Evolutionary conservation across 2,797 vertebrate species (phyloP), one percentile per base, ranked within the genome.

Genomic region (Sebastes vulpes): DNA sequence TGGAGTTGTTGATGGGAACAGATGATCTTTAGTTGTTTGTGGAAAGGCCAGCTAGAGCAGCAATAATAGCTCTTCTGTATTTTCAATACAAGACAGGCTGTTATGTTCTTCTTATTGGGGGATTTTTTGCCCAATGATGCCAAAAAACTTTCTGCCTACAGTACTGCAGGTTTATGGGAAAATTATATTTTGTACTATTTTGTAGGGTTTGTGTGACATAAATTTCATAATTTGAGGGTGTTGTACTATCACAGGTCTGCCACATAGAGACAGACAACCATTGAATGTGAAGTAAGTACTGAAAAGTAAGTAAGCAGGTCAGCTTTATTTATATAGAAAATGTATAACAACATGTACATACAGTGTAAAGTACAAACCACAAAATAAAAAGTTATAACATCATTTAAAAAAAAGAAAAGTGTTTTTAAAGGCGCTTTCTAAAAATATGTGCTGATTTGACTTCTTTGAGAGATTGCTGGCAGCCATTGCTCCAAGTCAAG

Each of bases 21-120:
- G 68, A 89, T 90, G 79, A 89, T 85, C 80, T 79, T 79, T 87
- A 84, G 92, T 90, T 89, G 85, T 89, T 84, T 75, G 67, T 77
- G 79, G 69, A 92, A 92, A 92, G 87, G 83, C 81, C 88, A 88
- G 18, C 50, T 9, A 25, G 64, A 85, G 71, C 7, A 26, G 68
- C 64, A 65, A 70, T 81, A 84, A 86, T 72, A 56, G 72, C 74
- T 81, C 31, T 42, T 72, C 52, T 70, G 60, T 74, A 79, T 72
- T 78, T 61, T 78, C 72, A 23, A 65, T 38, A 38, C 35, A 38
- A 38, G 11, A 38, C 35, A 38, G 35, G 35, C 35, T 5, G 0
- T 38, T 38, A 0, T 38, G 35, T 14, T 38, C 11, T 1, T 38
- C 35, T 38, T 14, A 38, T 38, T 12, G 0, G 1, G 35, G 35